Evolutionary conservation across 2,888 invertebrate species (phyloP).

Genomic region (Lasioglossum vierecki): DNA sequence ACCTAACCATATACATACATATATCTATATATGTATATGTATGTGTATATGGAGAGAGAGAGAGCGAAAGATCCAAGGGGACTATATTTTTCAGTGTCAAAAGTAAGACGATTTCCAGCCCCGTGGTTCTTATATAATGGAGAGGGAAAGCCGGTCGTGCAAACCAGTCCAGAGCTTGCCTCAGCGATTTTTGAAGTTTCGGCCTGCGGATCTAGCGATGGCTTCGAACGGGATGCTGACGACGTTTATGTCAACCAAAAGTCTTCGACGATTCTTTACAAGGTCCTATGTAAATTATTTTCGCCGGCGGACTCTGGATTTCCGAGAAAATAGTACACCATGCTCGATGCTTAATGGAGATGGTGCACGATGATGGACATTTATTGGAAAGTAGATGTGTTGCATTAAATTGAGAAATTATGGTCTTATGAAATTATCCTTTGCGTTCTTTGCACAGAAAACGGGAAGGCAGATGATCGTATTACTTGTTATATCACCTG

Average conservation of each 20-base stretch:
- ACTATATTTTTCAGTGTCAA: slow-evolving; percentile 51
- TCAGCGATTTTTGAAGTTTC: slow-evolving; percentile 55
- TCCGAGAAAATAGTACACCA: background rate
- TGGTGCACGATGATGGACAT: too few species aligned
- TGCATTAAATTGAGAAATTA: too few species aligned
- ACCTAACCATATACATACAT: background rate
- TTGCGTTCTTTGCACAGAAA: too few species aligned
- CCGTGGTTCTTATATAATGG: slow-evolving; percentile 21
- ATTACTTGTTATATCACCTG: too few species aligned
- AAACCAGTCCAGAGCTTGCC: slow-evolving; percentile 26
- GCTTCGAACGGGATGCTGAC: background rate
- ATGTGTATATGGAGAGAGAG: background rate
- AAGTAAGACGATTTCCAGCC: slow-evolving; percentile 48
- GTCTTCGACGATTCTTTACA: background rate
- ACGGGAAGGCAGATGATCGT: too few species aligned
- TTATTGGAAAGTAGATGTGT: background rate
- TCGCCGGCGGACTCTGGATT: background rate
- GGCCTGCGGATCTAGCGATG: background rate
- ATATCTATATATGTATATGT: too few species aligned
- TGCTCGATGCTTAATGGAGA: too few species aligned
- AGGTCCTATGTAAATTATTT: background rate
- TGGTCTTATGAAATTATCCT: too few species aligned
- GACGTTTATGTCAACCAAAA: background rate
- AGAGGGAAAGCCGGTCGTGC: slow-evolving; percentile 1
- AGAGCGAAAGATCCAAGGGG: background rate